Evolutionary conservation across 2,113 vertebrate genomes (phyloP).

Genomic region (Rhipidura dahli): DNA sequence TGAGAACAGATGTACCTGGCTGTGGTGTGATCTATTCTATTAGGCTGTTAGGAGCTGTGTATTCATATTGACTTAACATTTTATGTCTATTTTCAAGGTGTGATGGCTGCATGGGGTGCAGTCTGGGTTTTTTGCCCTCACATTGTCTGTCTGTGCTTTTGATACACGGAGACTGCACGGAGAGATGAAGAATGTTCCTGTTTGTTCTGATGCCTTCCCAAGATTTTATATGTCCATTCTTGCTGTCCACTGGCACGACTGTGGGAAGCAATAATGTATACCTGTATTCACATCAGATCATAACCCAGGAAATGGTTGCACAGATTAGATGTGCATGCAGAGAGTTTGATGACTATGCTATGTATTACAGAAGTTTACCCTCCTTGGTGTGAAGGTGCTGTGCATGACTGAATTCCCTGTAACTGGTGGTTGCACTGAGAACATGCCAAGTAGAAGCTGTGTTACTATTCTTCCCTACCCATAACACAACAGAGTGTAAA

Average conservation of each 20-base stretch:
- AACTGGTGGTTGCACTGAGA: neutral
- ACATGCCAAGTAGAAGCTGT: conserved; percentile 43
- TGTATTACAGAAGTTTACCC: neutral
- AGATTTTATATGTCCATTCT: neutral
- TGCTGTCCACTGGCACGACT: neutral
- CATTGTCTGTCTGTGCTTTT: conserved; percentile 49
- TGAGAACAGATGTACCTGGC: conserved; percentile 83
- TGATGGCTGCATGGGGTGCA: conserved; percentile 72
- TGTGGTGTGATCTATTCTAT: conserved; percentile 76
- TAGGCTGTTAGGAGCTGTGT: conserved; percentile 75
- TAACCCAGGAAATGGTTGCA: neutral
- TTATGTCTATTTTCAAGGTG: conserved; percentile 77
- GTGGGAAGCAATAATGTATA: neutral
- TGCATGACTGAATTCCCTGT: conserved; percentile 31
- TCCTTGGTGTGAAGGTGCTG: neutral
- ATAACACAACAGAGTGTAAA: conserved; percentile 27
- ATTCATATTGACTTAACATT: conserved; percentile 76
- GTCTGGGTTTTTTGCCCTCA: conserved; percentile 65
- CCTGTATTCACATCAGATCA: neutral
- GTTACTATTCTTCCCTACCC: conserved; percentile 49
- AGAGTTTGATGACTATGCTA: neutral
- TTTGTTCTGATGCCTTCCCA: conserved; percentile 22
- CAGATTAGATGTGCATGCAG: neutral
- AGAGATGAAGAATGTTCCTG: conserved; percentile 11
- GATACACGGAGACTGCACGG: conserved; percentile 36